These are phyloP conservation scores for Abrostola tripartita DNA, from an alignment of 2,888 invertebrate genomes.

Conservation along the genomic window DNA sequence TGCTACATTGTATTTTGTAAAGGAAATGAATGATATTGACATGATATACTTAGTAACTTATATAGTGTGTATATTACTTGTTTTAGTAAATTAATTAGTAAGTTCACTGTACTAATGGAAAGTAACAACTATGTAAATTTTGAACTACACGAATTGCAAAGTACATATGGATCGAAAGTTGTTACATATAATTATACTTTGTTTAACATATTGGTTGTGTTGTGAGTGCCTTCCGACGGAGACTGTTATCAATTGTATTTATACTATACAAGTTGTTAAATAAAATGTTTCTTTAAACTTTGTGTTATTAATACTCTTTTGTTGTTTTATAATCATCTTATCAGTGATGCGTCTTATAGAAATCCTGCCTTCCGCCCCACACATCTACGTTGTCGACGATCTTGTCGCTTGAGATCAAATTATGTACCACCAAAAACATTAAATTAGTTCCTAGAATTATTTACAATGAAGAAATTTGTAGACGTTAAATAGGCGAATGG, in stretches of 20 bases:
- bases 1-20: constrained; percentile 1
- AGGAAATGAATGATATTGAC: constrained; percentile 3
- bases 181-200: constrained; percentile 8
- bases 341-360: too few species aligned
- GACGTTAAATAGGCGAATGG: too few species aligned
- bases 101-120: background rate
- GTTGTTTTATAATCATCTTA: background rate
- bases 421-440: too few species aligned
- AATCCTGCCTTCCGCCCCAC: too few species aligned
- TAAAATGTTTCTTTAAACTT: constrained; percentile 58
- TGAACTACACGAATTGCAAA: background rate
- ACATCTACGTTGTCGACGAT: too few species aligned
- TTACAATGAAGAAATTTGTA: too few species aligned
- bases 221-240: constrained; percentile 72
- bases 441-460: too few species aligned
- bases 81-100: constrained; percentile 6
- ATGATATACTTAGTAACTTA: background rate
- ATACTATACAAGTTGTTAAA: constrained; percentile 71
- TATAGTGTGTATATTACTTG: constrained; percentile 10
- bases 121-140: background rate
- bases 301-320: constrained; percentile 16
- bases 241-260: constrained; percentile 76
- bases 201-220: constrained; percentile 68
- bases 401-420: too few species aligned
- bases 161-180: constrained; percentile 8